Evolutionary conservation across 2,113 vertebrate species (phyloP).

Genomic region (Cynopterus brachyotis): DNA sequence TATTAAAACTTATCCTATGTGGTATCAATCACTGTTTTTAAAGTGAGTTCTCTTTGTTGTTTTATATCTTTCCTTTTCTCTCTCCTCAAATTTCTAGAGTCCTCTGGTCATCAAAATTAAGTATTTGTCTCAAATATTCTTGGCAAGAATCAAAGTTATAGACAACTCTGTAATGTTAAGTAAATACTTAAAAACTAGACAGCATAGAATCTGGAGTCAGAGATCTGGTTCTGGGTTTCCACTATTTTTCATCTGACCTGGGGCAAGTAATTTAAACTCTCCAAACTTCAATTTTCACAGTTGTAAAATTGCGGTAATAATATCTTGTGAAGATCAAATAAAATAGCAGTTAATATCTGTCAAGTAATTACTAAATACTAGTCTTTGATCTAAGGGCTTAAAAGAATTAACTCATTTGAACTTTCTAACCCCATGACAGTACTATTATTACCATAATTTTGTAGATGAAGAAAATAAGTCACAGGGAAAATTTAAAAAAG

Average conservation of each 20-base stretch:
- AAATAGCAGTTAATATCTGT: slow-evolving; percentile 16
- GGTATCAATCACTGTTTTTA: neutral
- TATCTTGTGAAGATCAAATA: slow-evolving; percentile 4
- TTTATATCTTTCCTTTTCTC: neutral
- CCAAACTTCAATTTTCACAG: slow-evolving; percentile 34
- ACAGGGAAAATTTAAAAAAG: neutral
- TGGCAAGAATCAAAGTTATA: slow-evolving; percentile 30
- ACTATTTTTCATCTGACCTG: neutral
- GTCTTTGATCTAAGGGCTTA: neutral
- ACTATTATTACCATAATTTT: neutral
- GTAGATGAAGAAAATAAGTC: neutral
- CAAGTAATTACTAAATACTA: neutral
- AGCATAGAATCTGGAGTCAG: neutral
- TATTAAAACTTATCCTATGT: neutral
- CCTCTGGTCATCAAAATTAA: neutral
- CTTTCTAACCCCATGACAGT: neutral
- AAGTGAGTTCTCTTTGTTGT: neutral
- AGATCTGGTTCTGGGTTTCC: neutral
- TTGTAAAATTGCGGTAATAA: neutral
- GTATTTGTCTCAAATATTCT: neutral
- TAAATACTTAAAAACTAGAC: neutral
- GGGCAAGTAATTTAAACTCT: slow-evolving; percentile 48
- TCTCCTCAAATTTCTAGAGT: neutral
- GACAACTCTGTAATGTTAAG: neutral
- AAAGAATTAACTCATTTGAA: neutral